These are phyloP conservation scores for Geophilus truncorum DNA, from an alignment of 2,888 invertebrate genomes.

Conservation along the genomic window DNA sequence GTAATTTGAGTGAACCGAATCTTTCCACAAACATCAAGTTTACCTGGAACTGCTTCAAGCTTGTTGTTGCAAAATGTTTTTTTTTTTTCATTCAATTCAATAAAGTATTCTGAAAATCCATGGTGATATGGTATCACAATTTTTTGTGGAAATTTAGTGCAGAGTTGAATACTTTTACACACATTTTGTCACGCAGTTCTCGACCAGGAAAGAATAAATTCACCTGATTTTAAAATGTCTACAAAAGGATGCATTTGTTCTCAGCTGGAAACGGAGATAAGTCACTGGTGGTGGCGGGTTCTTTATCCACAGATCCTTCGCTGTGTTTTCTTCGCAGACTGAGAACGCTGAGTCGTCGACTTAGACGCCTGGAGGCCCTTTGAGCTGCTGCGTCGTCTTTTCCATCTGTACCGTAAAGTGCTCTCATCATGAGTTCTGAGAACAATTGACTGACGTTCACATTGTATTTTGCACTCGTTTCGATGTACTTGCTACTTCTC, in stretches of 20 bases:
- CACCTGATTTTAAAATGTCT: background rate
- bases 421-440: conserved; percentile 39
- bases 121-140: no score
- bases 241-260: conserved; percentile 34
- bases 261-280: background rate
- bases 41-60: no score
- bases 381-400: conserved; percentile 38
- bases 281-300: background rate
- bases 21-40: no score
- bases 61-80: no score
- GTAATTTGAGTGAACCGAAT: no score
- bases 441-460: conserved; percentile 40
- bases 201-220: no score
- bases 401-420: conserved; percentile 34
- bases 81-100: no score
- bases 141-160: no score
- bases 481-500: conserved; percentile 39
- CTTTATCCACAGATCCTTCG: background rate
- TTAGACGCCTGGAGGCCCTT: conserved; percentile 38
- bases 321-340: conserved; percentile 35
- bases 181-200: no score
- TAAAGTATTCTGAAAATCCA: no score
- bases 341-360: conserved; percentile 36
- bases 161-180: no score
- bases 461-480: conserved; percentile 42